Conservation (phyloP, 2,113 vertebrate genomes). For the Laterallus jamaicensis region DNA sequence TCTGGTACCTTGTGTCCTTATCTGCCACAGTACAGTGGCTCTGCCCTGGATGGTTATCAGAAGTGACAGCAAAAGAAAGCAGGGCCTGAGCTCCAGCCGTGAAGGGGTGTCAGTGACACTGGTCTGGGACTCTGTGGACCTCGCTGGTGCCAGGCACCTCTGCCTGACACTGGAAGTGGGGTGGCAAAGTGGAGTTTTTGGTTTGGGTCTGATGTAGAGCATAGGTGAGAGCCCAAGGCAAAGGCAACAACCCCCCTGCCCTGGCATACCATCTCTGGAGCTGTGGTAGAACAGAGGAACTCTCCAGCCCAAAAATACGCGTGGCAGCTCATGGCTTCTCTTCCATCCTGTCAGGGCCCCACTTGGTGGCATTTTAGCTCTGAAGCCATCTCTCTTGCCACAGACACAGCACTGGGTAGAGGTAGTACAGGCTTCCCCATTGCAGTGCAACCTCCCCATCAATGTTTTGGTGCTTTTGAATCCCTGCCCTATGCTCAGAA, state of each 20-base stretch:
- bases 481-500: not conserved
- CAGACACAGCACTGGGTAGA: not conserved
- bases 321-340: not conserved
- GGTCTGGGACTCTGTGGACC: not conserved
- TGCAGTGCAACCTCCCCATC: not conserved
- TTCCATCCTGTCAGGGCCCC: not conserved
- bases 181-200: not conserved
- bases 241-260: not conserved
- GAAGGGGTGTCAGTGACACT: not conserved
- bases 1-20: not conserved
- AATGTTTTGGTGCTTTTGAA: not conserved
- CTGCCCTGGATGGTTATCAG: not conserved
- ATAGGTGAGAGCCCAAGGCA: accelerated
- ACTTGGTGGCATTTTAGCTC: not conserved
- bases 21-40: accelerated
- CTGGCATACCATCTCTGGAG: not conserved
- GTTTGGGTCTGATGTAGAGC: not conserved
- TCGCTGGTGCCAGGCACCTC: not conserved
- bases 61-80: not conserved
- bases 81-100: not conserved
- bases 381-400: not conserved
- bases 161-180: not conserved
- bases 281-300: not conserved
- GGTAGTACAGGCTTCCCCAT: not conserved
- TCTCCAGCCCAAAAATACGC: not conserved